Evolutionary conservation across 2,888 invertebrate genomes (phyloP), one percentile per base, ranked within the genome.

Genomic region (Euzetes globulus): DNA sequence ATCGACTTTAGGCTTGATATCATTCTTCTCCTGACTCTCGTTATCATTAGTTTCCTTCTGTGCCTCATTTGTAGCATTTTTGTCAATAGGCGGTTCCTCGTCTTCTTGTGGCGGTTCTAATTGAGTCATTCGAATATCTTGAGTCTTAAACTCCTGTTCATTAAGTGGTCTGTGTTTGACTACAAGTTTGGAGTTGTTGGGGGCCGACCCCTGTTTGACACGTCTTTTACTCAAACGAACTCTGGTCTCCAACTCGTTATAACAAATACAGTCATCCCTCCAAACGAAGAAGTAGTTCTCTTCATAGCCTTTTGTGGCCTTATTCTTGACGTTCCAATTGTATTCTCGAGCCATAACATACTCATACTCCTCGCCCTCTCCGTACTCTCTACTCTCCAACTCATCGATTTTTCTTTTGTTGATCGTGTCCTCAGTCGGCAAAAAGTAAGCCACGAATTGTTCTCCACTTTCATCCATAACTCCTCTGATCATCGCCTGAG

Each of bases 381-480:
- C 88, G 82, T 93, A 95, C 0, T 91, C 88, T 22, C 91, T 85
- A 37, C 85, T 87, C 68, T 89, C 89, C 0, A 87, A 86, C 71
- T 90, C 87, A 81, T 98, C 97, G 58, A 89, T 86, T 74, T 92
- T 88, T 37, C 97, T 87, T 84, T 98, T 97, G 78, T 88, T 88
- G 78, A 97, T 85, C 0, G 98, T 98, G 13, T 92, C 92, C 52
- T 94, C 93, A 0, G 94, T 91, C 0, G 99, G 99, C 77, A 98
- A 84, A 85, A 99, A 99, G 84, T 99, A 98, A 0, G 97, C 98
- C 0, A 99, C 98, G 84, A 98, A 99, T 83, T 98, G 97, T 84
- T 98, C 96, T 27, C 98, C 97, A 80, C 93, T 94, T 84, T 96
- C 95, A 82, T 99, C 98, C 91, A 96, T 95, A 82, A 99, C 97